Evolutionary conservation across 2,888 invertebrate species (phyloP).

Genomic region (Phorcus lineatus): DNA sequence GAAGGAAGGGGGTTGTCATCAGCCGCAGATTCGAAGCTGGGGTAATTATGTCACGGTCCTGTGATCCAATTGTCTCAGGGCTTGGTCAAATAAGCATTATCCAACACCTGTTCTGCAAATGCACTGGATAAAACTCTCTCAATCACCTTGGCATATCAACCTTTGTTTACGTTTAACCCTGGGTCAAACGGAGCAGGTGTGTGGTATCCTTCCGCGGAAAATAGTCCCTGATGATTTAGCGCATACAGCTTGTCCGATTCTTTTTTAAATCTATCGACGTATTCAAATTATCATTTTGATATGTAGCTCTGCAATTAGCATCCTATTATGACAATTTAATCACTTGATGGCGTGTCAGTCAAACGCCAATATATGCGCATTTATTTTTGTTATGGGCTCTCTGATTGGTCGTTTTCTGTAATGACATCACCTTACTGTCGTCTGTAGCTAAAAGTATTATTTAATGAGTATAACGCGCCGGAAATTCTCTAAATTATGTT

Average conservation of each 20-base stretch:
- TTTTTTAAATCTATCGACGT: too few species aligned
- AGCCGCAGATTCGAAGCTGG: neutral
- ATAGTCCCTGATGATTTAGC: neutral
- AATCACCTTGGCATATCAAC: neutral
- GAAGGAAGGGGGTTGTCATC: neutral
- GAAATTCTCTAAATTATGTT: too few species aligned
- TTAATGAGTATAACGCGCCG: too few species aligned
- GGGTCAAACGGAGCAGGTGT: constrained; percentile 1
- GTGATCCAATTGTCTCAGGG: neutral
- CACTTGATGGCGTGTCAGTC: neutral
- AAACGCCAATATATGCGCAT: neutral
- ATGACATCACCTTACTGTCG: too few species aligned
- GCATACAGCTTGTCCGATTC: too few species aligned
- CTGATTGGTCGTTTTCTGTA: neutral
- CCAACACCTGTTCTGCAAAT: neutral
- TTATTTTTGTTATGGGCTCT: neutral
- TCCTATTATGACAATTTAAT: too few species aligned
- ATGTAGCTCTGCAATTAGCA: too few species aligned
- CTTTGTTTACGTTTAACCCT: constrained; percentile 1
- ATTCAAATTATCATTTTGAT: too few species aligned
- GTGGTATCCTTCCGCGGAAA: neutral
- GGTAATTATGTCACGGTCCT: neutral
- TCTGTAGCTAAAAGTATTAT: too few species aligned
- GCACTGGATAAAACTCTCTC: neutral
- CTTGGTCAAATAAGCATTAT: neutral